Conservation (phyloP, 2,113 vertebrate species). For the Lota lota region DNA sequence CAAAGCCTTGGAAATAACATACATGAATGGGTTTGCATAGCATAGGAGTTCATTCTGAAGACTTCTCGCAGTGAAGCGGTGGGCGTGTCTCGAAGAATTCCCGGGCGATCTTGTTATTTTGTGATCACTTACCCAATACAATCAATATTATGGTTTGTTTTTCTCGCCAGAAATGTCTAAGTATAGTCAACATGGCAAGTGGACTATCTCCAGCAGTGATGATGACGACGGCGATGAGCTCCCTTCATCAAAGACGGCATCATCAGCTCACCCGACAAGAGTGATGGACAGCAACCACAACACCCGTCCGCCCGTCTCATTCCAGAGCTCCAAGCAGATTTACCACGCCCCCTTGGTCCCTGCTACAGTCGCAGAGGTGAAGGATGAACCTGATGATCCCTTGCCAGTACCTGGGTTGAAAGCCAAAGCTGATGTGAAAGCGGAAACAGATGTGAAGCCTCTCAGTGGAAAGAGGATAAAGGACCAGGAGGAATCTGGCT, state of each 20-base stretch:
- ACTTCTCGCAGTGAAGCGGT: too few species aligned
- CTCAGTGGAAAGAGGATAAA: conserved; percentile 72
- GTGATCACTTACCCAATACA: too few species aligned
- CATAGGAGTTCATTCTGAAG: too few species aligned
- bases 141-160: too few species aligned
- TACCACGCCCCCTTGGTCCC: conserved; percentile 13
- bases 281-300: conserved; percentile 7
- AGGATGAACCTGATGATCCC: conserved; percentile 33
- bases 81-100: too few species aligned
- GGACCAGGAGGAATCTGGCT: conserved; percentile 78
- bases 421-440: conserved; percentile 25
- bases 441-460: conserved; percentile 77
- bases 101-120: too few species aligned
- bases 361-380: conserved; percentile 24
- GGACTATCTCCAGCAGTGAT: conserved; percentile 93
- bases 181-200: conserved; percentile 84
- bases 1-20: too few species aligned
- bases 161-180: conserved; percentile 73
- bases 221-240: conserved; percentile 79
- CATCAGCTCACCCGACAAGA: background rate
- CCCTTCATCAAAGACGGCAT: conserved; percentile 50
- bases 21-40: too few species aligned
- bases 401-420: conserved; percentile 31
- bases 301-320: conserved; percentile 9
- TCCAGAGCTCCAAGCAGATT: conserved; percentile 8